Evolutionary conservation across 1,140 invertebrate genomes (phyloP), one percentile per base, ranked within the genome.

Genomic region (Drosophila parvula): DNA sequence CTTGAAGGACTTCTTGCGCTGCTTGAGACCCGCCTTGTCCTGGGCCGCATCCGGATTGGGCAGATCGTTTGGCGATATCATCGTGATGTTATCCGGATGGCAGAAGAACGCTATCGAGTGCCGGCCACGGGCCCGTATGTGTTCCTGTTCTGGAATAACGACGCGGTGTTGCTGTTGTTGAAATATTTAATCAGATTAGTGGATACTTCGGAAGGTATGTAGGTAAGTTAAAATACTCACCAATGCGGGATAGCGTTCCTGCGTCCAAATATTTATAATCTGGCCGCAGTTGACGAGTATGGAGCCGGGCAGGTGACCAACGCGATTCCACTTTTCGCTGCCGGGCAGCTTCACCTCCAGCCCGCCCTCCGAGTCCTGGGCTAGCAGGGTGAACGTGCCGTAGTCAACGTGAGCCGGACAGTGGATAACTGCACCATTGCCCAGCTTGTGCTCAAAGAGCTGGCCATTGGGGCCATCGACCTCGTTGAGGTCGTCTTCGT

Each of bases 281-380:
- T 97, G 96, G 22, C 96, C 97, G 27, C 95, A 94, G 81, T 96
- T 96, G 32, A 97, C 93, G 16, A 97, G 92, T 73, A 97, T 95
- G 10, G 96, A 95, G 34, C 95, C 96, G 0, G 96, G 95, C 32
- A 97, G 93, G 82, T 97, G 96, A 1, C 95, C 95, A 0, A 96
- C 96, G 30, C 94, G 93, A 74, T 95, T 93, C 95, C 96, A 97
- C 70, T 95, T 94, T 27, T 95, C 94, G 63, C 95, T 94, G 50
- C 93, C 93, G 10, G 94, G 94, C 55, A 94, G 91, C 83, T 95
- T 94, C 22, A 95, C 94, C 92, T 96, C 94, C 32, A 94, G 74
- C 0, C 91, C 91, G 22, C 91, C 94, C 78, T 95, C 95, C 55
- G 94, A 95, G 74, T 95, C 95, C 92, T 96, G 96, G 45, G 95